Conservation (phyloP, 2,888 invertebrate species). For the Orthosia gothica region DNA sequence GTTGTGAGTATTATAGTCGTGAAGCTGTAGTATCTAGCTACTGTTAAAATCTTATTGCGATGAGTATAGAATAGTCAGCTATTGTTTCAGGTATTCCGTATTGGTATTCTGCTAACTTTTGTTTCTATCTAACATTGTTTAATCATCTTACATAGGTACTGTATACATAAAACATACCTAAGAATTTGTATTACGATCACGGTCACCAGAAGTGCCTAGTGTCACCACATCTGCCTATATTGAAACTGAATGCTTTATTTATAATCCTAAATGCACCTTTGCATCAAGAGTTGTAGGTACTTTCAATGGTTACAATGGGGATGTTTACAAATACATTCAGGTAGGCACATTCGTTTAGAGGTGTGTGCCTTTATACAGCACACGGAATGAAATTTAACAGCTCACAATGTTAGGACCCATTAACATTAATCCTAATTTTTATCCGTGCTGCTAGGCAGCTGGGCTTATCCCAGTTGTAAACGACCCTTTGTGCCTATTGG, state of each 20-base stretch:
- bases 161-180: background rate
- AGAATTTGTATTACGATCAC: background rate
- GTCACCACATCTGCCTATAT: background rate
- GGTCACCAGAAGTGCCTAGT: background rate
- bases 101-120: background rate
- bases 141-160: background rate
- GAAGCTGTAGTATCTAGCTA: background rate
- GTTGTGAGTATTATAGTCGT: too few relatives aligned
- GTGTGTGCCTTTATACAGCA: background rate
- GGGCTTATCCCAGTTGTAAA: too few relatives aligned
- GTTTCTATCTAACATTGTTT: background rate
- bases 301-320: slow-evolving; percentile 2
- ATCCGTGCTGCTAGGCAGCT: too few relatives aligned
- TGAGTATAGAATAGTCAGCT: background rate
- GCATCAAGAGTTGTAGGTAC: background rate
- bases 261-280: background rate
- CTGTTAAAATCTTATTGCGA: background rate
- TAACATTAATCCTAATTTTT: too few relatives aligned
- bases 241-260: background rate
- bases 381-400: too few relatives aligned
- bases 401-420: too few relatives aligned
- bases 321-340: slow-evolving; percentile 30
- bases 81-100: slow-evolving; percentile 13
- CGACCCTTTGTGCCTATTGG: too few relatives aligned
- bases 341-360: background rate